These are phyloP conservation scores for Melanotaenia duboulayi DNA, from an alignment of 2,113 vertebrate genomes.

Conservation along the genomic window DNA sequence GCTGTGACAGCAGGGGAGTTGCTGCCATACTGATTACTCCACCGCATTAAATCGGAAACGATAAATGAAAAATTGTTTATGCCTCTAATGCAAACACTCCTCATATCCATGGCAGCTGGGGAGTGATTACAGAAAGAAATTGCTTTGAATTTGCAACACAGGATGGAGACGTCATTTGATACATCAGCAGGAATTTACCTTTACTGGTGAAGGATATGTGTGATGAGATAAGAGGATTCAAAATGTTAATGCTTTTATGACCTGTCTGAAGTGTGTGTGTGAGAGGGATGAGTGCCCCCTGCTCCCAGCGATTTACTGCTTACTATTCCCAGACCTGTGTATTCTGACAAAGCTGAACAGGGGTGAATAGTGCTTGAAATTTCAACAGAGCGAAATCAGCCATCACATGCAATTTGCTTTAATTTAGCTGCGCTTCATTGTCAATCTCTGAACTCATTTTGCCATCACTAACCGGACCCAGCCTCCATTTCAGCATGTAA, in stretches of 20 bases:
- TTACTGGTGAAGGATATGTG: conserved; percentile 2
- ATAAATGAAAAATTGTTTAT: conserved; percentile 49
- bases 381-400: conserved; percentile 48
- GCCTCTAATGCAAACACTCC: conserved; percentile 31
- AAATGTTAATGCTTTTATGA: conserved; percentile 28
- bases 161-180: conserved; percentile 25
- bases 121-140: conserved; percentile 13
- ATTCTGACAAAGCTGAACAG: conserved; percentile 32
- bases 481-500: conserved; percentile 11
- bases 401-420: conserved; percentile 62
- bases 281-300: neutral
- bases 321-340: conserved; percentile 11
- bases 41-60: conserved; percentile 58
- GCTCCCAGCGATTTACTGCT: conserved; percentile 38
- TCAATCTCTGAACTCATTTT: conserved; percentile 32
- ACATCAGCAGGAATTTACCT: conserved; percentile 14
- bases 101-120: conserved; percentile 24
- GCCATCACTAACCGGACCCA: conserved; percentile 10
- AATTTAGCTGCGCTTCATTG: conserved; percentile 37
- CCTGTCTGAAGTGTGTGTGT: conserved; percentile 2
- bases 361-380: conserved; percentile 50
- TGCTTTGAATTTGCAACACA: conserved; percentile 31
- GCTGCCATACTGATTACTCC: conserved; percentile 48
- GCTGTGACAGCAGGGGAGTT: conserved; percentile 45
- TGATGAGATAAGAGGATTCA: conserved; percentile 5